A percentile compares a stretch with the other conserved stretches of the same genome.
Conservation (phyloP, 1,140 invertebrate species). For the Drosophila carrolli region DNA sequence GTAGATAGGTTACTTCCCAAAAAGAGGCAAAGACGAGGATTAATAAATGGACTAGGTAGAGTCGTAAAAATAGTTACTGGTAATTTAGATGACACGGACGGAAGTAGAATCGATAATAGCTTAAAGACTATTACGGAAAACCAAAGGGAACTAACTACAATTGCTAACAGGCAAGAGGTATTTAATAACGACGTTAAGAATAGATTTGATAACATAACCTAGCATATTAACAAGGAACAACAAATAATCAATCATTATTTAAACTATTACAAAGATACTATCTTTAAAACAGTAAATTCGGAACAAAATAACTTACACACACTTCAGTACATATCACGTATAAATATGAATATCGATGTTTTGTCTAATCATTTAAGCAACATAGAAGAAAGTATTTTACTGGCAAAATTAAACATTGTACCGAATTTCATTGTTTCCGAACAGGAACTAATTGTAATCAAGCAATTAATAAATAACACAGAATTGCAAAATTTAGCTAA, state of each 20-base stretch:
- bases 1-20: neutral
- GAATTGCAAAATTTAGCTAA: neutral
- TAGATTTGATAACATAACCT: conserved; percentile 6
- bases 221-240: conserved; percentile 7
- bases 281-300: neutral
- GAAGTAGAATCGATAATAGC: neutral
- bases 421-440: neutral
- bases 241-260: neutral
- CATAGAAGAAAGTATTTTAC: neutral
- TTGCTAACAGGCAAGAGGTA: neutral
- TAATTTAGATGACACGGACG: neutral
- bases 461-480: neutral
- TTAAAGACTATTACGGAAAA: neutral
- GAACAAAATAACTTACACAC: neutral
- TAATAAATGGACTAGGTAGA: conserved; percentile 1
- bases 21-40: neutral
- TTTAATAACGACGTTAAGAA: conserved; percentile 8
- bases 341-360: neutral
- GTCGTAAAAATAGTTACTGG: neutral
- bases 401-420: conserved; percentile 2
- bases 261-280: neutral
- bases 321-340: neutral
- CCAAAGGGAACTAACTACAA: neutral
- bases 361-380: conserved; percentile 1
- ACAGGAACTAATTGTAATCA: neutral